phyloP scores from a whole-genome alignment of 2,888 invertebrate genomes.

The Cinara cedri region DNA sequence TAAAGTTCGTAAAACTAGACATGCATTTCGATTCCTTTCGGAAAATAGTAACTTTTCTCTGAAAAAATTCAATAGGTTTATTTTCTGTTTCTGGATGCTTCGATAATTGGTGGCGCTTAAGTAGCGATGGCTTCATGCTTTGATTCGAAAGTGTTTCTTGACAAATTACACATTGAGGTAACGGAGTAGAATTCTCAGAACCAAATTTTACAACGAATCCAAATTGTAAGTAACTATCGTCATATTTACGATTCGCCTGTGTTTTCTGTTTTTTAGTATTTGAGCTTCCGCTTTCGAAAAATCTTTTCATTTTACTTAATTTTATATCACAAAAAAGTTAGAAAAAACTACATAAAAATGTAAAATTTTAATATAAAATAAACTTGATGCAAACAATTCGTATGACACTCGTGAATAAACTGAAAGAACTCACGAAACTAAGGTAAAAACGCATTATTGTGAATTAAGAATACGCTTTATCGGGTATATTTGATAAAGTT shows the following conservation, averaged over 20 bases:
- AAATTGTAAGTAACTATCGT: conserved; percentile 58
- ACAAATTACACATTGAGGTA: conserved; percentile 59
- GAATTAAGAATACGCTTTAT: too few species aligned
- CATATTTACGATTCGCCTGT: conserved; percentile 30
- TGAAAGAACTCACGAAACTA: too few species aligned
- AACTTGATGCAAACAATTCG: too few species aligned
- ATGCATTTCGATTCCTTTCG: conserved; percentile 40
- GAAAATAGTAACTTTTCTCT: conserved; percentile 44
- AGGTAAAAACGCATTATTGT: too few species aligned
- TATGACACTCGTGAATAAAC: too few species aligned
- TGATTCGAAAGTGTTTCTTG: conserved; percentile 59
- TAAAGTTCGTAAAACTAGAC: conserved; percentile 49
- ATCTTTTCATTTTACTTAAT: too few species aligned
- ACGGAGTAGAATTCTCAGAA: conserved; percentile 58
- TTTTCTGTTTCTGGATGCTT: conserved; percentile 58
- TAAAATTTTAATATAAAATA: too few species aligned
- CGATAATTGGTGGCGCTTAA: conserved; percentile 59
- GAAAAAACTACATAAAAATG: too few species aligned
- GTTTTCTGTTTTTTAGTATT: conserved; percentile 42
- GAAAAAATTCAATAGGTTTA: conserved; percentile 49
- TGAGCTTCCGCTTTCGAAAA: too few species aligned
- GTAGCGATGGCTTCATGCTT: conserved; percentile 60
- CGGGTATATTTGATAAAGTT: too few species aligned
- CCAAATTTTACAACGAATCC: conserved; percentile 59
- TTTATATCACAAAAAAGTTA: too few species aligned